phyloP scores from a whole-genome alignment of 1,140 invertebrate genomes.

The Anastatus disparis region DNA sequence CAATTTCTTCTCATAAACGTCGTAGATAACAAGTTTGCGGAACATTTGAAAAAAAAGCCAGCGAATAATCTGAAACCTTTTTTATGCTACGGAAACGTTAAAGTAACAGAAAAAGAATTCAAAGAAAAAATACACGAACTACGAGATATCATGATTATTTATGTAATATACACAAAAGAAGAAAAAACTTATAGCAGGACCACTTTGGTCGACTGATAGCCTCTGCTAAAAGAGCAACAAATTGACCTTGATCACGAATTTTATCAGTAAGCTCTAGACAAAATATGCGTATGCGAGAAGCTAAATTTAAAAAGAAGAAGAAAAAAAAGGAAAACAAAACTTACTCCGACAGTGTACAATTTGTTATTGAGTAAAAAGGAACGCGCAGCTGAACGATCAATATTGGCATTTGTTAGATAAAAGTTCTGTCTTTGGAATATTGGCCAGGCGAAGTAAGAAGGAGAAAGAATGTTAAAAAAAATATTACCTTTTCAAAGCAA shows the following conservation, averaged over 20 bases:
- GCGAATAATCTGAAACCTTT: no score
- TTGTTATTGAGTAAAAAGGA: no score
- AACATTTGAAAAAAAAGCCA: no score
- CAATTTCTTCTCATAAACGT: not conserved
- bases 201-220: not conserved
- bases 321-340: no score
- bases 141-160: not conserved
- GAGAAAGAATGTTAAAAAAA: no score
- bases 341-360: no score
- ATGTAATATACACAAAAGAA: not conserved
- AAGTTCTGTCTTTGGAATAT: not conserved
- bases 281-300: not conserved
- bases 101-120: no score
- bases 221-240: not conserved
- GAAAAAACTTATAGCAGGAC: not conserved
- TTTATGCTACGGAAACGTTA: no score
- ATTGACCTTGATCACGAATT: not conserved
- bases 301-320: no score
- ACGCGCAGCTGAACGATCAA: constrained; percentile 12
- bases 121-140: no score
- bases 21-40: not conserved
- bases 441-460: no score
- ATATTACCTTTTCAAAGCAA: not conserved
- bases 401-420: constrained; percentile 26
- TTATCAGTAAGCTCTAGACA: not conserved